Percentiles rank a stretch among this genome's conserved stretches.
phyloP scores from a whole-genome alignment of 2,888 invertebrate species.

The Aleiodes alternator region DNA sequence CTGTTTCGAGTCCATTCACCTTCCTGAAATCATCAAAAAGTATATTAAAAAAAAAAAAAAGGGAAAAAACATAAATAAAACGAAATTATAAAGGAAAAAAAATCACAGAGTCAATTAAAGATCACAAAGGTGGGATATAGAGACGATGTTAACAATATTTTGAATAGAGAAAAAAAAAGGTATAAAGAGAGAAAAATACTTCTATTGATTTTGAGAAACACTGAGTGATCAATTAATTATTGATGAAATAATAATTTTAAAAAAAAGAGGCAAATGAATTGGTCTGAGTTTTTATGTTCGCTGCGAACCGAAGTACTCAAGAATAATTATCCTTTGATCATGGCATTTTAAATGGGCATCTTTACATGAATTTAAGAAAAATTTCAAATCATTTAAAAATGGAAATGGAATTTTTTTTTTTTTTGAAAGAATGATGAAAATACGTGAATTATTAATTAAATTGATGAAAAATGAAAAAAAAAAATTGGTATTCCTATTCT shows the following conservation, averaged over 20 bases:
- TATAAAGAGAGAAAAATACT: neutral
- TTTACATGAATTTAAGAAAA: slow-evolving; percentile 14
- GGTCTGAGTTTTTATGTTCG: slow-evolving; percentile 38
- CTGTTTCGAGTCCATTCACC: slow-evolving; percentile 27
- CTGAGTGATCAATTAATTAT: neutral
- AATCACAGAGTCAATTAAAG: slow-evolving; percentile 32
- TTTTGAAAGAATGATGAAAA: slow-evolving; percentile 46
- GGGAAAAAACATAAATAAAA: neutral
- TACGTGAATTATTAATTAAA: slow-evolving; percentile 64
- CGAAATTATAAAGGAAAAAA: slow-evolving; percentile 24
- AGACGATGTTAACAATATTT: slow-evolving; percentile 13
- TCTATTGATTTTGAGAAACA: slow-evolving; percentile 22
- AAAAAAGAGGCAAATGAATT: neutral
- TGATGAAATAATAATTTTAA: neutral
- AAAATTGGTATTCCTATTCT: slow-evolving; percentile 73
- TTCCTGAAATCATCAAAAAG: slow-evolving; percentile 11
- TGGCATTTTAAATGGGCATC: slow-evolving; percentile 31
- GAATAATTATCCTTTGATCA: slow-evolving; percentile 33
- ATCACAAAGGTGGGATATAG: slow-evolving; percentile 22
- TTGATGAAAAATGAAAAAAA: slow-evolving; percentile 24
- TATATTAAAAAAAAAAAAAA: neutral
- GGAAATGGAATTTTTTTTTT: slow-evolving; percentile 4
- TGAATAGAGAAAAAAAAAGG: neutral
- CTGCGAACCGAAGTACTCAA: slow-evolving; percentile 47
- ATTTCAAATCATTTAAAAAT: slow-evolving; percentile 29